Evolutionary conservation across 2,888 invertebrate genomes (phyloP).

Genomic region (Reticulitermes lucifugus): DNA sequence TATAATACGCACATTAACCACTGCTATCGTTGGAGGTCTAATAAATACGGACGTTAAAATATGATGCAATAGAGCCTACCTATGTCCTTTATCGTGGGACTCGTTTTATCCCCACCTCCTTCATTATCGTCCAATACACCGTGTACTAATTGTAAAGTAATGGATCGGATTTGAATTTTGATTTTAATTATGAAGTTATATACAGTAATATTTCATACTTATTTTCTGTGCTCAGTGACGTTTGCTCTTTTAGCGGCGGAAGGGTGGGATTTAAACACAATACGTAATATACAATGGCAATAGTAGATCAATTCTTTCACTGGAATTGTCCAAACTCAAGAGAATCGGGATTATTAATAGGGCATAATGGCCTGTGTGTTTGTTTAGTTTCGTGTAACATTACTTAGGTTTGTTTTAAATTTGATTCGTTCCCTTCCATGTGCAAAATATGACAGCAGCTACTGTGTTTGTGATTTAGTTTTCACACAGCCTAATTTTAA

Average conservation of each 20-base stretch:
- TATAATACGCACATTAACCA: not conserved
- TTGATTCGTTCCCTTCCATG: too few species aligned
- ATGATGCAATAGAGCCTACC: slow-evolving; percentile 17
- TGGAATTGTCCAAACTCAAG: not conserved
- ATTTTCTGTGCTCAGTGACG: slow-evolving; percentile 19
- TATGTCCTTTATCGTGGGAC: not conserved
- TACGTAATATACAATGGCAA: not conserved
- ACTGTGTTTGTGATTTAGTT: too few species aligned
- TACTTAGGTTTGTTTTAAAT: too few species aligned
- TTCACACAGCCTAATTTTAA: too few species aligned
- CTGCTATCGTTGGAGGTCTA: not conserved
- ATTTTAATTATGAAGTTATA: slow-evolving; percentile 31
- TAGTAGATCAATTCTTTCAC: not conserved
- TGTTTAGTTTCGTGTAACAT: too few species aligned
- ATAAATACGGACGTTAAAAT: slow-evolving; percentile 26
- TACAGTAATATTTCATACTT: slow-evolving; percentile 29
- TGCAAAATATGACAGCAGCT: too few species aligned
- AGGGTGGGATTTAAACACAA: not conserved
- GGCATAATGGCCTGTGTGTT: too few species aligned
- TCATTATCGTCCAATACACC: not conserved
- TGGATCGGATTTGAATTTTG: slow-evolving; percentile 40
- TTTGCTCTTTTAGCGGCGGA: not conserved
- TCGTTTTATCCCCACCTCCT: not conserved
- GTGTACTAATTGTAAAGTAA: slow-evolving; percentile 29
- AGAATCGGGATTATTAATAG: too few species aligned